Evolutionary conservation across 2,113 vertebrate genomes (phyloP), one percentile per base, ranked within the genome.

Genomic region (Salminus brasiliensis): DNA sequence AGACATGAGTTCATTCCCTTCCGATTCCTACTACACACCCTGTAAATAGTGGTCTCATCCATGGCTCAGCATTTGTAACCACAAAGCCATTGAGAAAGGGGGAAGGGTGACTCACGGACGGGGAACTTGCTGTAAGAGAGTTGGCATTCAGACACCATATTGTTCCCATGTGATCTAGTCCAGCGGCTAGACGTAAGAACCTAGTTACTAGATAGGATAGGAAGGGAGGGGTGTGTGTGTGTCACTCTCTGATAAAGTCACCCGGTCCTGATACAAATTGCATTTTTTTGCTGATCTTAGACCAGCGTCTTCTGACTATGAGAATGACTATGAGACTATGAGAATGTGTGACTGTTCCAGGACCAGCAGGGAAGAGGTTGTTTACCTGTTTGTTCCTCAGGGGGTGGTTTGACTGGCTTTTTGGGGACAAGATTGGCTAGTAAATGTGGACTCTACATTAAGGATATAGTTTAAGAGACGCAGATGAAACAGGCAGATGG

Each of bases 181-280:
- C 11, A 23, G 21, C 62, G 39, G 32, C 21, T 23, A 66, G 9
- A 34, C 60, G 60, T 6, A 29, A 32, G 29, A 29, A n/a, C n/a
- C n/a, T n/a, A n/a, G n/a, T n/a, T 62, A 62, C 30, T 39, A 5
- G 5, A 6, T 34, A 66, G 62, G 62, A 66, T 39, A 66, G 16
- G 9, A 66, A 34, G 62, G 62, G 62, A 39, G 34, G 62, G 62
- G 62, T 36, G 23, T n/a, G 34, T 39, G n/a, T 63, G 60, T 66
- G 36, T 66, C 21, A 1, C 25, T 66, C 62, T n/a, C 62, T 66
- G 62, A 66, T 66, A 66, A 66, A 66, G 62, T 66, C 62, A 66
- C 29, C 59, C 12, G 29, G 60, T 63, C 60, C 30, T 21, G 60
- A 34, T 32, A 63, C 34, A 21, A 39, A 34, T 5, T n/a, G 62